Evolutionary conservation across 1,140 invertebrate genomes (phyloP).

Genomic region (Magallana gigas): DNA sequence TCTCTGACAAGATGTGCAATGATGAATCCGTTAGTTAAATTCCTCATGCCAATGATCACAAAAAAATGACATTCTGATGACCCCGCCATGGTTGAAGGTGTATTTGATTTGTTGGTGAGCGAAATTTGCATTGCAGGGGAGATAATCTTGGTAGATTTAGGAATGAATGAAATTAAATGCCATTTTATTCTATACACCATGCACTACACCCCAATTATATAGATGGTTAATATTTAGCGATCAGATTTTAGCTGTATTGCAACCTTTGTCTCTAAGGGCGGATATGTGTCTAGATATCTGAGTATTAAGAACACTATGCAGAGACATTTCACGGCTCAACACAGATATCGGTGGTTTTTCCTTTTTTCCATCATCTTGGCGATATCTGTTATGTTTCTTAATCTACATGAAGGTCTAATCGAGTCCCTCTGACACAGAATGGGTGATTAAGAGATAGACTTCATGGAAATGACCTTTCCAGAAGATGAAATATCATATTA

Average conservation of each 20-base stretch:
- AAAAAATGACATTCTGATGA: background rate
- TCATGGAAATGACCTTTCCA: constrained; percentile 22
- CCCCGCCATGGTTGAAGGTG: background rate
- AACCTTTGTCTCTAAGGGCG: no score
- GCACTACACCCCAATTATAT: no score
- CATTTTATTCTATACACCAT: no score
- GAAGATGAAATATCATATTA: constrained; percentile 35
- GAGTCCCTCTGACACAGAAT: background rate
- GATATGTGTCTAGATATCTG: background rate
- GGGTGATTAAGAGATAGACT: constrained; percentile 1
- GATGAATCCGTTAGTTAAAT: background rate
- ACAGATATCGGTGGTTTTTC: background rate
- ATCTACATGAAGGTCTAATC: constrained; percentile 5
- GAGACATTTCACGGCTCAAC: background rate
- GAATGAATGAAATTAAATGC: no score
- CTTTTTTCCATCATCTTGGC: background rate
- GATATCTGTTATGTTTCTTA: background rate
- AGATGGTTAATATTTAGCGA: no score
- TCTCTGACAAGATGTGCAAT: background rate
- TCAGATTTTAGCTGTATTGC: no score
- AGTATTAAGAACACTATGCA: background rate
- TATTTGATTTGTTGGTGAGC: no score
- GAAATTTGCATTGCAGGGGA: no score
- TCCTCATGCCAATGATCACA: constrained; percentile 5
- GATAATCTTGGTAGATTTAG: no score